Evolutionary conservation across 2,888 invertebrate genomes (phyloP).

Genomic region (Pherbina coryleti): DNA sequence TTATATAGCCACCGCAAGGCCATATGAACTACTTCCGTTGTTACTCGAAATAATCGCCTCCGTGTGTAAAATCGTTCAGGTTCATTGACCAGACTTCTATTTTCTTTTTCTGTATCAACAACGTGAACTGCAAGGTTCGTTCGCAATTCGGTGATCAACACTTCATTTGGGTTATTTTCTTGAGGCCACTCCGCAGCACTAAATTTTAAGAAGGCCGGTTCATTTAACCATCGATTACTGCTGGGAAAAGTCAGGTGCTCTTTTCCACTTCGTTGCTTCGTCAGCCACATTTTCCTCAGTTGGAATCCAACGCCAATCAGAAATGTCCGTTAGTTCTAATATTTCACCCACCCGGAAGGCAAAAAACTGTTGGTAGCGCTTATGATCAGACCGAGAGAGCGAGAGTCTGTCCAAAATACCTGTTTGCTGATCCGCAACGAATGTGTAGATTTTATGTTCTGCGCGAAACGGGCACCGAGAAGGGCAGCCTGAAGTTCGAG

Average conservation of each 20-base stretch:
- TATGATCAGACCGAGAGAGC: background rate
- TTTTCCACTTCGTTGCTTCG: slow-evolving; percentile 36
- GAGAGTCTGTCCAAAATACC: no score
- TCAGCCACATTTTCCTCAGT: slow-evolving; percentile 30
- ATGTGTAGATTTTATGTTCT: no score
- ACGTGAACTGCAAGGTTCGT: no score
- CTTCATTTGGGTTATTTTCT: background rate
- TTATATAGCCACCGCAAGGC: no score
- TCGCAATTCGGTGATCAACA: background rate
- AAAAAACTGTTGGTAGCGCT: slow-evolving; percentile 39
- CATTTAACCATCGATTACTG: slow-evolving; percentile 22
- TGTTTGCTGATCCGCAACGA: no score
- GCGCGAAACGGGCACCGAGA: no score
- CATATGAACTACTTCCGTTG: no score
- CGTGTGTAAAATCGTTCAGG: slow-evolving; percentile 6
- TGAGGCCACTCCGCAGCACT: background rate
- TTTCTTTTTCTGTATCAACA: no score
- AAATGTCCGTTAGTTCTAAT: slow-evolving; percentile 27
- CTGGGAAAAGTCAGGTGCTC: background rate
- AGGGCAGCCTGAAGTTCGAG: no score
- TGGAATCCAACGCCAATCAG: slow-evolving; percentile 36
- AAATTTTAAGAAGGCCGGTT: slow-evolving; percentile 8
- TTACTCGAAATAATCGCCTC: background rate
- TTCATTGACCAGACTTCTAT: background rate
- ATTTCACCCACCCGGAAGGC: no score